phyloP scores from a whole-genome alignment of 2,888 invertebrate genomes.

The Neoascia interrupta region DNA sequence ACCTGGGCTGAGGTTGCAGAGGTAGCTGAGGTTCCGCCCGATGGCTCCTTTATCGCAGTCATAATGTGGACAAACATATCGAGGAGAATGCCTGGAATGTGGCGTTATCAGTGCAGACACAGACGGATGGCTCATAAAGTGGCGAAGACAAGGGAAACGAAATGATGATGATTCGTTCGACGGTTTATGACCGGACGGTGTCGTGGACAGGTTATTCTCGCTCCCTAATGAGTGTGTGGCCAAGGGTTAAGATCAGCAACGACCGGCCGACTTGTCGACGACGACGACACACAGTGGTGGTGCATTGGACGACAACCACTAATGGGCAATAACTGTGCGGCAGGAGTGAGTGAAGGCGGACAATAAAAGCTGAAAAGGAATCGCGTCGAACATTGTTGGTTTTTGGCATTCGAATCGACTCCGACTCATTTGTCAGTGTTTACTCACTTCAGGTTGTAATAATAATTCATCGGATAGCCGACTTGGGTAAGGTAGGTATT shows the following conservation, averaged over 20 bases:
- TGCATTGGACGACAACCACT: constrained; percentile 2
- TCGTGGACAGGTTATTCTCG: constrained; percentile 40
- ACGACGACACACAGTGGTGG: constrained; percentile 1
- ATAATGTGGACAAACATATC: constrained; percentile 65
- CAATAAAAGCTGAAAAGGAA: no score
- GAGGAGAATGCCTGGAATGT: constrained; percentile 56
- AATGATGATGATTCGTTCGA: constrained; percentile 42
- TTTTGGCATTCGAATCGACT: constrained; percentile 14
- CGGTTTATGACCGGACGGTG: constrained; percentile 56
- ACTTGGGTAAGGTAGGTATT: no score
- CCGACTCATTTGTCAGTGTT: constrained; percentile 32
- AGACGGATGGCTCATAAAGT: constrained; percentile 54
- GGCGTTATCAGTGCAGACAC: constrained; percentile 47
- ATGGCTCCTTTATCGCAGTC: constrained; percentile 64
- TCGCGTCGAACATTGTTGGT: not conserved
- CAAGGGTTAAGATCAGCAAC: constrained; percentile 29
- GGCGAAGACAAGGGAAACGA: no score
- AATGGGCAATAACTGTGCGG: constrained; percentile 9
- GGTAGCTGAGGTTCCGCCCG: no score
- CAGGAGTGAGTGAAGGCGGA: constrained; percentile 40
- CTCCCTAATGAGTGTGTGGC: constrained; percentile 51
- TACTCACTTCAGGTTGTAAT: constrained; percentile 17
- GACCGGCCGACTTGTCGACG: constrained; percentile 26
- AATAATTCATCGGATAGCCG: constrained; percentile 29
- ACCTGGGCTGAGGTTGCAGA: no score